A percentile compares a stretch with the other conserved stretches of the same genome.
phyloP scores from a whole-genome alignment of 2,113 vertebrate species.

The Carlito syrichta region DNA sequence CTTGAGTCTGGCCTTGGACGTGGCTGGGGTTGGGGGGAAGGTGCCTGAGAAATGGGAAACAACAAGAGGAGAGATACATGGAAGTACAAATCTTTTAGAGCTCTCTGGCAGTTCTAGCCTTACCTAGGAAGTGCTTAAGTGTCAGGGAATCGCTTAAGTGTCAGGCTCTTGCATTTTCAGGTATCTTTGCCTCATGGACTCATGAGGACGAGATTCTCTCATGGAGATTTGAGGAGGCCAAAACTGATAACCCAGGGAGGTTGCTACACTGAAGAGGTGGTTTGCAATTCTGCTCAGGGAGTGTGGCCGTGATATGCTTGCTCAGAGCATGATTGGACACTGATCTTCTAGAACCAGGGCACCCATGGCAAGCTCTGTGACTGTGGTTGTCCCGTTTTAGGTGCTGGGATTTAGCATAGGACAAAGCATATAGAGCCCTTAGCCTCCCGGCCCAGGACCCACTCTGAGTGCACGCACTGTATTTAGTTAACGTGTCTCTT shows the following conservation, averaged over 20 bases:
- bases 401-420: background rate
- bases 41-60: background rate
- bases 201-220: background rate
- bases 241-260: background rate
- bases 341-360: slow-evolving; percentile 47
- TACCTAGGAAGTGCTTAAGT: background rate
- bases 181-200: background rate
- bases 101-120: background rate
- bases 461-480: too few relatives aligned
- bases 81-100: background rate
- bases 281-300: background rate
- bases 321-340: slow-evolving; percentile 55
- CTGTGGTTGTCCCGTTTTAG: background rate
- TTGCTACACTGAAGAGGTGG: background rate
- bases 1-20: background rate
- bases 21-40: background rate
- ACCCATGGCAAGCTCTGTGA: slow-evolving; percentile 15
- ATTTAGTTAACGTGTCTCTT: background rate
- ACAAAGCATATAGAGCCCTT: background rate
- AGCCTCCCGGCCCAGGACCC: background rate
- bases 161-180: background rate
- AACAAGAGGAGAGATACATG: background rate
- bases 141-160: background rate
- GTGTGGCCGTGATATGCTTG: slow-evolving; percentile 32
- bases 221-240: background rate